phyloP scores from a whole-genome alignment of 2,888 invertebrate genomes.

The Pyrrhia umbra region DNA sequence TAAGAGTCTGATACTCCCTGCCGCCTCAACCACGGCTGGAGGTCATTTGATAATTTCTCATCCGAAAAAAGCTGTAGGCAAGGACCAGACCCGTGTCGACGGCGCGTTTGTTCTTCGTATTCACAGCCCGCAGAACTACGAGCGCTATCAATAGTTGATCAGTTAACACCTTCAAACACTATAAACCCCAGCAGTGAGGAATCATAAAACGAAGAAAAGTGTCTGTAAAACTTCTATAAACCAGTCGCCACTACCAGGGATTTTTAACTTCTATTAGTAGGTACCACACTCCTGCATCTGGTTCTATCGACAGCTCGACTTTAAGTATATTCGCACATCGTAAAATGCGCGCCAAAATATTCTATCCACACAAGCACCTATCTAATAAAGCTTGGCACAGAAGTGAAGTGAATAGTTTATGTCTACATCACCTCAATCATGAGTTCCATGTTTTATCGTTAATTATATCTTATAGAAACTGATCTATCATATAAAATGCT shows the following conservation, averaged over 20 bases:
- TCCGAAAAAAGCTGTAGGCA: no score
- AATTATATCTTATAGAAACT: no score
- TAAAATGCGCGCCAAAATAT: conserved; percentile 7
- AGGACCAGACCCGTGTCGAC: no score
- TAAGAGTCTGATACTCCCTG: no score
- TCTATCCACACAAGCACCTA: conserved; percentile 25
- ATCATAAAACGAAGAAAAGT: conserved; percentile 35
- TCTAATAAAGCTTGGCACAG: no score
- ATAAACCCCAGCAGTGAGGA: conserved; percentile 33
- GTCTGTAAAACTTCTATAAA: conserved; percentile 43
- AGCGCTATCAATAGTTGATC: conserved; percentile 40
- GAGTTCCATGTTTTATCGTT: no score
- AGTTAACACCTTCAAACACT: conserved; percentile 20
- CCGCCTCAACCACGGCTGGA: no score
- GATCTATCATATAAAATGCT: no score
- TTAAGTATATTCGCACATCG: neutral
- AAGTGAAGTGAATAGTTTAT: no score
- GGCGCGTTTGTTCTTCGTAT: no score
- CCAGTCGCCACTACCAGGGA: conserved; percentile 5
- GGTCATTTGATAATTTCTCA: no score
- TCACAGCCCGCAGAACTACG: conserved; percentile 21
- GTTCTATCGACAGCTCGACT: conserved; percentile 4
- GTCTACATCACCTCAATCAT: no score
- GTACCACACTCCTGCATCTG: conserved; percentile 23
- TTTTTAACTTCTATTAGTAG: conserved; percentile 20